Percentiles rank a stretch among this genome's conserved stretches.
These are phyloP conservation scores for Neolamprologus cancellatus DNA, from an alignment of 2,113 vertebrate species.

Conservation along the genomic window DNA sequence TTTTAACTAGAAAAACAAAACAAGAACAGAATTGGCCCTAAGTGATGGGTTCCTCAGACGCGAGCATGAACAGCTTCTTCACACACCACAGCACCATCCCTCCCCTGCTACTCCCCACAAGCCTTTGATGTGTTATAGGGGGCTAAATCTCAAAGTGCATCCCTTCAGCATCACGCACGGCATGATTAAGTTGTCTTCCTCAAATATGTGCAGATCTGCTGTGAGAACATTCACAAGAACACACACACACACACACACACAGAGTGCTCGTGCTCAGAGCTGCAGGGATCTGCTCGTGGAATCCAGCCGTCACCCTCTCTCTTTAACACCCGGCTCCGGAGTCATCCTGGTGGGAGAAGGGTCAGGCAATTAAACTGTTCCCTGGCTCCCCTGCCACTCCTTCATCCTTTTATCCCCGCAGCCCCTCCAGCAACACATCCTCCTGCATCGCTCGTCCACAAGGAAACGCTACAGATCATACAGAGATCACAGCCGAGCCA, in stretches of 20 bases:
- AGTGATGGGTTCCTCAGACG: neutral
- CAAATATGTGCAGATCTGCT: conserved; percentile 15
- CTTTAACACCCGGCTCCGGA: conserved; percentile 14
- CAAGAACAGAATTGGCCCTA: neutral
- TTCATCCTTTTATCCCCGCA: conserved; percentile 6
- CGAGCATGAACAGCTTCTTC: neutral
- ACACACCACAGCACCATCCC: neutral
- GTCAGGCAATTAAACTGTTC: conserved; percentile 30
- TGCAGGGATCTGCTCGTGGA: neutral
- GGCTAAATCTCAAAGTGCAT: neutral
- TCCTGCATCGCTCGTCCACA: neutral
- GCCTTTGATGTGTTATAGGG: neutral
- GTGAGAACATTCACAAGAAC: conserved; percentile 14
- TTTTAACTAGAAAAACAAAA: neutral
- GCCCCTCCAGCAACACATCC: neutral
- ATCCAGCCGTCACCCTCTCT: neutral
- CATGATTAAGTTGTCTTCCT: conserved; percentile 8
- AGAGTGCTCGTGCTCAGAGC: neutral
- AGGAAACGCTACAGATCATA: conserved; percentile 1
- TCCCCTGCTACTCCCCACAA: neutral
- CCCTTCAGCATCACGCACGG: neutral
- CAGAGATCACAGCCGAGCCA: neutral
- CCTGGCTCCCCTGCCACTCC: neutral
- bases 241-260: neutral
- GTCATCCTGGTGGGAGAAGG: conserved; percentile 16